Evolutionary conservation across 2,888 invertebrate species (phyloP), one percentile per base, ranked within the genome.

Genomic region (Lasius fuliginosus): DNA sequence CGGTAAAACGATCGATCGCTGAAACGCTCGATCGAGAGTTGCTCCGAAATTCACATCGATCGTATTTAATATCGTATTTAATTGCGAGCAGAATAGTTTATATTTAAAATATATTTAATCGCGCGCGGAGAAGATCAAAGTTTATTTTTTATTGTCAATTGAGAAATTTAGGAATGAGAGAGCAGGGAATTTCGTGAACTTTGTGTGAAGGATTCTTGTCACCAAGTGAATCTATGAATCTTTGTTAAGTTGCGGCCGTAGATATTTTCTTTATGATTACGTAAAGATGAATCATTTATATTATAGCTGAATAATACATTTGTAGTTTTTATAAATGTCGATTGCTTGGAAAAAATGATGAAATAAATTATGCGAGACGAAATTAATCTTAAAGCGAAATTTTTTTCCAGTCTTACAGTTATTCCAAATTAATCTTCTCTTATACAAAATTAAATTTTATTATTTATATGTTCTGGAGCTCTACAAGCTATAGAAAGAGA

Each of bases 51-150:
- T 65, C 3, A 65, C 33, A 6, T 74, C 15, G 15, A 64, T 42
- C 12, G 1, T 23, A 74, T 46, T 64, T 33, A 27, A 62, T 74
- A 23, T 23, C 23, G 23, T 23, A 58, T 58, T 23, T 58, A 3
- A 58, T 56, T 56, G 11, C 3, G 27, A 18, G 1, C 42, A 60
- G 1, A 23, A 56, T 56, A 56, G 5, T 56, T 11, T 60, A n/a
- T 60, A 42, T 73, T 58, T 15, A 40, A 11, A 60, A 60, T 74
- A 27, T 67, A 42, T 30, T 74, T 62, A 40, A 62, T 27, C 6
- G 3, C 12, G 12, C 18, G n/a, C 2, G 9, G n/a, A 11, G 27
- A 58, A 73, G 8, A 15, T 33, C 4, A 36, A 56, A 12, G 0
- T 36, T 9, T 1, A 46, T 27, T 8, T 40, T 49, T 12, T 6